Evolutionary conservation across 1,140 invertebrate genomes (phyloP).

Genomic region (Neodiprion pinetum): DNA sequence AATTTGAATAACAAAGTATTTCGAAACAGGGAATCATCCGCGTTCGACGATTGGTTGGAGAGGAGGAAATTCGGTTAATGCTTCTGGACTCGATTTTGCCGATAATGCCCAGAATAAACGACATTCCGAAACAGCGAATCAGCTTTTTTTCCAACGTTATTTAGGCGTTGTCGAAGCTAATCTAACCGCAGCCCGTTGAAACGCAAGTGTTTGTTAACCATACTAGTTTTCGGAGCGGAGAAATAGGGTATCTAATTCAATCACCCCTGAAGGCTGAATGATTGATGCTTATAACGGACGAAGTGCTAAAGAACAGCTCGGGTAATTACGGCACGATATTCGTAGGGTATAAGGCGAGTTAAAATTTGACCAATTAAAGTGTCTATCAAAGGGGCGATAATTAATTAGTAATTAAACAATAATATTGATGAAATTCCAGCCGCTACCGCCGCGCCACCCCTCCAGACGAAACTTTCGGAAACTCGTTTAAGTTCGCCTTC

Average conservation of each 20-base stretch:
- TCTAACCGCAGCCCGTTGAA: too few relatives aligned
- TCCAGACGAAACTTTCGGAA: background rate
- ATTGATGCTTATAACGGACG: background rate
- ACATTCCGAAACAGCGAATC: background rate
- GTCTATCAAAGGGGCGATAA: constrained; percentile 6
- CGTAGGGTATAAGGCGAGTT: background rate
- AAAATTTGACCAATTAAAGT: constrained; percentile 10
- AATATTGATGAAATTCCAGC: constrained; percentile 17
- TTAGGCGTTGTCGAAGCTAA: background rate
- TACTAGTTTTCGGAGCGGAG: too few relatives aligned
- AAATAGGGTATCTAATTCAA: background rate
- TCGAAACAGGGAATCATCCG: too few relatives aligned
- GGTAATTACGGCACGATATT: constrained; percentile 1
- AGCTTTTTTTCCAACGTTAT: background rate
- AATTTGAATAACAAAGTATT: too few relatives aligned
- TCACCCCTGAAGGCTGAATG: background rate
- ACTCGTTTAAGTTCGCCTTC: constrained; percentile 16
- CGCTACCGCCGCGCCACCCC: background rate
- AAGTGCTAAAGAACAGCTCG: background rate
- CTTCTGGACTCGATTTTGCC: background rate
- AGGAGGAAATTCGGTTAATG: too few relatives aligned
- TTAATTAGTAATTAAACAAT: constrained; percentile 18
- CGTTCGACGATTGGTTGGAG: too few relatives aligned
- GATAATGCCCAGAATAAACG: background rate
- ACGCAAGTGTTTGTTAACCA: too few relatives aligned